Base-by-base conservation (phyloP, 1,140 invertebrate genomes). In the Papilio polyxenes region DNA sequence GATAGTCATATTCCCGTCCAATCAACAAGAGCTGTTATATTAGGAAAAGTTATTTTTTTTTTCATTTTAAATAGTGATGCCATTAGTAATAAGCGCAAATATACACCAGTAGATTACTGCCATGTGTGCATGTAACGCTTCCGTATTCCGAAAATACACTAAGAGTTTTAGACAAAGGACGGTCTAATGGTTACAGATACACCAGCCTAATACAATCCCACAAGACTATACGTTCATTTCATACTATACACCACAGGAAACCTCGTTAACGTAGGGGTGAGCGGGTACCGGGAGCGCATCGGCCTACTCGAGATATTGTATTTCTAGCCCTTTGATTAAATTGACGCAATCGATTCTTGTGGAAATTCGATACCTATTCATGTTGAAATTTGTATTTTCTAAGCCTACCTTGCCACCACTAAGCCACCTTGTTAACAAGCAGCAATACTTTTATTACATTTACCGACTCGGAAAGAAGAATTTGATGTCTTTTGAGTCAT, bases 281-380 rank as follows among this genome's bases (percentile, higher is more conserved):
- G 65, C 65, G 23, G 37, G 23, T 15, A 13, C 13, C 65, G 65
- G 11, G 23, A 37, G 23, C 65, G 65, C 31, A 37, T 20, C 10
- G 62, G 65, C 5, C 31, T 72, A 72, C 31, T 37, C 65, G 65
- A 72, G 65, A 72, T 72, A 72, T 72, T 37, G 23, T 72, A 72
- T 72, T 72, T 72, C 65, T 15, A 72, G 65, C 31, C 65, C 23
- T 72, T 72, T 72, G 65, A 72, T 72, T 37, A 72, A 72, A 72
- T 37, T 15, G 65, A 72, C 23, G 65, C 31, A 72, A 72, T 72
- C 31, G 11, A 40, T 72, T 40, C 31, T 15, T 72, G 65, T 1
- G 65, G 65, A 40, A 40, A 17, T 72, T 72, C 31, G 65, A 72
- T 72, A 31, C 9, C 23, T 65, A 13, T 23, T 20, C 20, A 62